Base-by-base conservation (phyloP, 92 coral and sea anemone genomes). In the Anthopleura xanthogrammica region DNA sequence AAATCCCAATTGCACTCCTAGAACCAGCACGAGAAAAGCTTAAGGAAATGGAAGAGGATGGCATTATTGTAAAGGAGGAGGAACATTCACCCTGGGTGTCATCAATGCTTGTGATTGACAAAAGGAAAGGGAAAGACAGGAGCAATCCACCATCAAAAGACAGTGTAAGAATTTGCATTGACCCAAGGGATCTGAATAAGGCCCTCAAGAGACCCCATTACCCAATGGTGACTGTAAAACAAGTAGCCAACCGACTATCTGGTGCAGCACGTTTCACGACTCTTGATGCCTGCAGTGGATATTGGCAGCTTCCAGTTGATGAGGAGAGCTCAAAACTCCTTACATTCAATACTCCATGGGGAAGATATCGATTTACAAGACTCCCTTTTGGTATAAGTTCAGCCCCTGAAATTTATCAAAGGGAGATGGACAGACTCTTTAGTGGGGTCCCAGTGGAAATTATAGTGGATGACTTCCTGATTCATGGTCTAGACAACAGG, bases 281-380 rank as follows among this genome's bases (percentile, higher is more conserved):
- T 17, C 84, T 88, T 41, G 91, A 88, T 77, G 87, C 81, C 4
- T 73, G 82, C 42, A 83, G 90, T 78, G 90, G 90, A 23, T 83
- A 62, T 75, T 87, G 85, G 83, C 90, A 83, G 71, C 87, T 88
- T 23, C 90, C 87, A 39, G 87, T 87, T 3, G 87, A 87, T 58
- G 83, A 64, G 5, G 4, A 79, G 39, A 85, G 91, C 58, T 85
- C 87, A 41, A 91, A 88, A 54, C 76, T 85, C 41, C 80, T 88
- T 1, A 88, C 86, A 3, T 88, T 85, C 62, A 88, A 90, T 20
- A 87, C 87, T 2, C 93, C 91, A 3, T 87, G 93, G 90, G 85
- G 86, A 10, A 6, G 80, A 39, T 83, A 90, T 56, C 24, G 89
- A 48, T 81, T 87, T 41, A 76, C 86, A 5, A 76, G 91, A 75